These are phyloP conservation scores for Mus minutoides DNA, from an alignment of 2,797 vertebrate species.

Conservation along the genomic window DNA sequence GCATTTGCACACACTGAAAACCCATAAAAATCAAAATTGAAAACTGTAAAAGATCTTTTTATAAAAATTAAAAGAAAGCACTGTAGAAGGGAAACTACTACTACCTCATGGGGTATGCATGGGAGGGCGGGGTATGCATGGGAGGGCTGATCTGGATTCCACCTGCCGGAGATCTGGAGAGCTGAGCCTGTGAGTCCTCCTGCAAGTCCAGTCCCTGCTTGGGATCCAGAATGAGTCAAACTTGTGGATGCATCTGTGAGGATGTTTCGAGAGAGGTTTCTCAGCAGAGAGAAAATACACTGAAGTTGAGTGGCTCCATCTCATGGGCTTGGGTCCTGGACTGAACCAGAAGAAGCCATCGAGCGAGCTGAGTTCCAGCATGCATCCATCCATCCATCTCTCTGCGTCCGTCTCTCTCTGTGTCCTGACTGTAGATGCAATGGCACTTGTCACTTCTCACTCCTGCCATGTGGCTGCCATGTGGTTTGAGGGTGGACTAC, in stretches of 20 bases:
- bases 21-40: not conserved
- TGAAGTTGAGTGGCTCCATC: not conserved
- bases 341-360: not conserved
- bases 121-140: not conserved
- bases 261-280: not conserved
- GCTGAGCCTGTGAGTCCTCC: fast-evolving
- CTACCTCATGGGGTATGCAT: no score
- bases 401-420: not conserved
- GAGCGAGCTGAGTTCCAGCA: fast-evolving
- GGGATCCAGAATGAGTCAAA: not conserved
- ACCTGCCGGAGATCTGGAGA: not conserved
- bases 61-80: not conserved
- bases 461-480: not conserved
- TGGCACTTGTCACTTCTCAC: not conserved
- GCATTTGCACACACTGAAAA: not conserved
- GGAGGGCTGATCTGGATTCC: no score
- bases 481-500: not conserved
- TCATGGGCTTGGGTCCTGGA: not conserved
- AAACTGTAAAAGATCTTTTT: not conserved
- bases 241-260: not conserved
- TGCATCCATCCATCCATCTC: no score
- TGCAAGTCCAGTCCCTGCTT: not conserved
- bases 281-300: not conserved
- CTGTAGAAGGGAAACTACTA: not conserved
- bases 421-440: not conserved